These are phyloP conservation scores for Tapirus terrestris DNA, from an alignment of 2,113 vertebrate genomes.

Conservation along the genomic window DNA sequence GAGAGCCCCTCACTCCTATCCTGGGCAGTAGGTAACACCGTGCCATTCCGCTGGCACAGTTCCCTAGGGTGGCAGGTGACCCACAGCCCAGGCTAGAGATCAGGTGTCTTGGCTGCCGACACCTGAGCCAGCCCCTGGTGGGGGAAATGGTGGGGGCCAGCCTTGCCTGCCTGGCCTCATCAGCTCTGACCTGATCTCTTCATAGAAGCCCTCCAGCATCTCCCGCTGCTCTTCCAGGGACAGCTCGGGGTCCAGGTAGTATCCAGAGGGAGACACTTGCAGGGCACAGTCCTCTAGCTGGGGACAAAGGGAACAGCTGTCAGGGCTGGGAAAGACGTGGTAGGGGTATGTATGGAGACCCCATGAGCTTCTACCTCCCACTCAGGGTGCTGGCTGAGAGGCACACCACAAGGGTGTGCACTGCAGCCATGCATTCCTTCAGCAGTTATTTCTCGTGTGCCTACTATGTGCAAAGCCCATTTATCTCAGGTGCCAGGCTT, in stretches of 20 bases:
- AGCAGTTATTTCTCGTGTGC: neutral
- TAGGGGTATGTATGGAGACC: neutral
- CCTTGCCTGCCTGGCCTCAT: neutral
- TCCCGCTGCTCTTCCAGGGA: constrained; percentile 96
- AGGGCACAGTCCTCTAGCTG: constrained; percentile 96
- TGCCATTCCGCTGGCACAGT: constrained; percentile 53
- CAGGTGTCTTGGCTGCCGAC: constrained; percentile 29
- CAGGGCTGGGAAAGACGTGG: neutral
- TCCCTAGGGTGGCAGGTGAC: neutral
- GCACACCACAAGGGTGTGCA: neutral
- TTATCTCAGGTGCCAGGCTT: neutral
- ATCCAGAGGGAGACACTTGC: constrained; percentile 92
- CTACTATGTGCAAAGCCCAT: neutral
- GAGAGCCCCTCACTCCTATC: neutral
- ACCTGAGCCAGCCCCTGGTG: neutral
- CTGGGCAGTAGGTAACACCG: constrained; percentile 18
- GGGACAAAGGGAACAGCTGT: neutral
- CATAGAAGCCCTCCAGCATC: constrained; percentile 94
- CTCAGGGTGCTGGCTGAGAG: neutral
- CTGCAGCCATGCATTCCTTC: neutral
- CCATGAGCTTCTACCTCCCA: neutral
- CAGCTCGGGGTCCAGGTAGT: constrained; percentile 95
- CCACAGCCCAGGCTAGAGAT: neutral
- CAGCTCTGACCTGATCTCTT: constrained; percentile 92
- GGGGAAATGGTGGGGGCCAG: neutral